phyloP scores from a whole-genome alignment of 1,140 invertebrate species.

The Drosophila busckii region DNA sequence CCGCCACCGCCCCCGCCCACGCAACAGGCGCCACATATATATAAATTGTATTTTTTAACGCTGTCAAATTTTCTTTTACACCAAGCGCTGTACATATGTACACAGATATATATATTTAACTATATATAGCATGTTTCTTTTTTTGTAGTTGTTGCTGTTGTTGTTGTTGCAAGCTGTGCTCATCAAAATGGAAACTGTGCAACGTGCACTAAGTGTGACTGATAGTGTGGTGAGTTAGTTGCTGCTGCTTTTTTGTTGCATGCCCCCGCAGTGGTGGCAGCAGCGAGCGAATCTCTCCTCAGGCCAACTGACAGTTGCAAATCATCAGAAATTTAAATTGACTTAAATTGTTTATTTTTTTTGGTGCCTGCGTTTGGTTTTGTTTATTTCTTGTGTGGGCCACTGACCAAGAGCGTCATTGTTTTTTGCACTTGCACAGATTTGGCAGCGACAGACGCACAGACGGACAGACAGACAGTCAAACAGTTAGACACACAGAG shows the following conservation, averaged over 20 bases:
- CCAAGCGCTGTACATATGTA: too few relatives aligned
- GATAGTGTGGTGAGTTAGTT: slow-evolving; percentile 75
- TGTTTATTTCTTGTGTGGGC: not conserved
- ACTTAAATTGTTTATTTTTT: slow-evolving; percentile 74
- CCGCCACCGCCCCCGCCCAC: not conserved
- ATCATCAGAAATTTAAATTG: slow-evolving; percentile 76
- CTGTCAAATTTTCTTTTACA: slow-evolving; percentile 39
- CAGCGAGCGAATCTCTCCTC: not conserved
- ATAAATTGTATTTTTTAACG: slow-evolving; percentile 12
- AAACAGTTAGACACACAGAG: too few relatives aligned
- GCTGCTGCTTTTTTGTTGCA: slow-evolving; percentile 64
- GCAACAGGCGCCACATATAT: not conserved
- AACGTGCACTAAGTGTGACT: slow-evolving; percentile 72
- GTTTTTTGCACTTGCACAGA: slow-evolving; percentile 45
- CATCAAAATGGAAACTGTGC: slow-evolving; percentile 76
- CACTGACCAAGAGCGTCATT: slow-evolving; percentile 23
- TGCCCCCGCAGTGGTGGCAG: slow-evolving; percentile 3
- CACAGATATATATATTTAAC: slow-evolving; percentile 8
- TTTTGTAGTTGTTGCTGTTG: slow-evolving; percentile 12
- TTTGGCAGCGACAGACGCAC: too few relatives aligned
- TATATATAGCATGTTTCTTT: slow-evolving; percentile 3
- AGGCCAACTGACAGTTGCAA: slow-evolving; percentile 66
- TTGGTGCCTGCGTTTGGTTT: not conserved
- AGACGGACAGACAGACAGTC: too few relatives aligned
- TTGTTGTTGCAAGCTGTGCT: slow-evolving; percentile 49